Conservation (phyloP, 2,113 vertebrate species). For the Corythornis cristatus region DNA sequence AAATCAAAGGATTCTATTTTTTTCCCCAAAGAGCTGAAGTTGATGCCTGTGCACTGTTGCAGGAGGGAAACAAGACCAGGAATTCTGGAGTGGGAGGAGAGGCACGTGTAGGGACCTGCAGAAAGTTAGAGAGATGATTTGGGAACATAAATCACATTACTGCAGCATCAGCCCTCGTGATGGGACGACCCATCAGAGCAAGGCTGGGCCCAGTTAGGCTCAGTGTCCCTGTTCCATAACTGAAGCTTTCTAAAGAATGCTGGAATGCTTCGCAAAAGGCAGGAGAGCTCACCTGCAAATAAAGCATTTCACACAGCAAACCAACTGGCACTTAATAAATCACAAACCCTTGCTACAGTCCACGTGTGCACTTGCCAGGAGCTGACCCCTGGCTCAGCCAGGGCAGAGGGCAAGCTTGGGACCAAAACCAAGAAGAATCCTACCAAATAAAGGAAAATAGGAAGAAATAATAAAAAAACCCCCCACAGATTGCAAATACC, state of each 20-base stretch:
- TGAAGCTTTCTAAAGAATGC: background rate
- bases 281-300: background rate
- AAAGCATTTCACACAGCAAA: background rate
- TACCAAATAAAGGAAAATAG: background rate
- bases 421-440: background rate
- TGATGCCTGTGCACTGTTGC: background rate
- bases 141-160: background rate
- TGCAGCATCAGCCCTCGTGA: background rate
- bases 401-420: background rate
- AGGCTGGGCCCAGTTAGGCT: background rate
- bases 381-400: background rate
- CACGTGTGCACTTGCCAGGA: background rate
- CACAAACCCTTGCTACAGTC: background rate
- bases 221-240: background rate
- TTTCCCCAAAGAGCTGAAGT: background rate
- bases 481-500: background rate
- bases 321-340: background rate
- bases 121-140: background rate
- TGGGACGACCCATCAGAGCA: background rate
- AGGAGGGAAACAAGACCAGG: background rate
- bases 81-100: background rate
- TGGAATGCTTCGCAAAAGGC: background rate
- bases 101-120: background rate
- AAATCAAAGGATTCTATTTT: background rate
- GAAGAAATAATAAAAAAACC: background rate